Conservation (phyloP, 1,140 invertebrate genomes). For the Teleogryllus occipitalis region DNA sequence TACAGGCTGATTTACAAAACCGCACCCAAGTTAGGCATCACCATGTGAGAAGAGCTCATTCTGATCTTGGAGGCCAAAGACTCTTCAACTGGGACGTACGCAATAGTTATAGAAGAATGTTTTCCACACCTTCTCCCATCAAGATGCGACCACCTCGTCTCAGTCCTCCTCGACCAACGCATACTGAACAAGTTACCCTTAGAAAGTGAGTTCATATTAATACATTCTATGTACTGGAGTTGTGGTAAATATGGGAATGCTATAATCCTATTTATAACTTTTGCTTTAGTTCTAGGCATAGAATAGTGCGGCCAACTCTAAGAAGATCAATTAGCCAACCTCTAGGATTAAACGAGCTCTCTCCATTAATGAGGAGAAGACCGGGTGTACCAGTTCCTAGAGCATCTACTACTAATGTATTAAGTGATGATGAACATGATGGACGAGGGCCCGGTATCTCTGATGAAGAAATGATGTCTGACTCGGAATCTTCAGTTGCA, state of each 20-base stretch:
- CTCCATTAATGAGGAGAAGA: constrained; percentile 46
- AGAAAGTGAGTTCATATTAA: constrained; percentile 12
- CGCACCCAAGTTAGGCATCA: constrained; percentile 37
- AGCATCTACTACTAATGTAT: constrained; percentile 37
- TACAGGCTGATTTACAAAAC: constrained; percentile 46
- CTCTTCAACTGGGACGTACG: constrained; percentile 48
- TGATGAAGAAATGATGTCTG: constrained; percentile 49
- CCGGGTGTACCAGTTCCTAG: constrained; percentile 29
- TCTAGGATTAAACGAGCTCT: constrained; percentile 57
- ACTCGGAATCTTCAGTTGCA: constrained; percentile 50
- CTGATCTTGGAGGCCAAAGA: constrained; percentile 49
- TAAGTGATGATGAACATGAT: constrained; percentile 51
- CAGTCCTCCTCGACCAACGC: constrained; percentile 33
- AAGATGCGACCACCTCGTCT: constrained; percentile 44
- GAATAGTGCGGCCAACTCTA: constrained; percentile 39
- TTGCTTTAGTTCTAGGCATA: constrained; percentile 8
- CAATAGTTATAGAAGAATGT: constrained; percentile 43
- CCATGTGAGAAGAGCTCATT: constrained; percentile 48
- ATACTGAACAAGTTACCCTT: constrained; percentile 15
- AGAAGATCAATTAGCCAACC: constrained; percentile 62
- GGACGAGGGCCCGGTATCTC: constrained; percentile 43
- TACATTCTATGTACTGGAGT: not conserved
- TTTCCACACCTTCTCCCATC: constrained; percentile 53
- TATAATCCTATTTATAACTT: not conserved
- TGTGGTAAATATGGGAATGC: not conserved